Conservation (phyloP, 2,113 vertebrate species). For the Fulmarus glacialis region DNA sequence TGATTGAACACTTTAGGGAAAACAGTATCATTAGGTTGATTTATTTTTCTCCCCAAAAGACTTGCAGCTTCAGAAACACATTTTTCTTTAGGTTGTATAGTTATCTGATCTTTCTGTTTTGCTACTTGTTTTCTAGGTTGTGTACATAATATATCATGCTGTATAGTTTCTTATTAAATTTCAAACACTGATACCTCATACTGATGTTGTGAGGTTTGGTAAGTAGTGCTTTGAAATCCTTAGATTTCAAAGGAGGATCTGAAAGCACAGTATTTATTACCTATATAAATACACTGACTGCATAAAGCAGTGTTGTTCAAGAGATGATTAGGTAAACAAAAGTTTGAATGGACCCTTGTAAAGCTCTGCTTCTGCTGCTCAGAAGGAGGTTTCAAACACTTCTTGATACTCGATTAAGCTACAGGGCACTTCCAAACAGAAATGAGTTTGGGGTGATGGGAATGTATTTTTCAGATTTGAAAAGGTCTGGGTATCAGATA, state of each 20-base stretch:
- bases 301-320: not conserved
- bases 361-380: not conserved
- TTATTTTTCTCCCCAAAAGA: conserved; percentile 25
- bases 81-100: not conserved
- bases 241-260: not conserved
- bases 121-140: not conserved
- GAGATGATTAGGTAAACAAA: not conserved
- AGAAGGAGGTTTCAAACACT: not conserved
- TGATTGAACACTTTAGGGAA: not conserved
- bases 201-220: not conserved
- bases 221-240: not conserved
- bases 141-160: not conserved
- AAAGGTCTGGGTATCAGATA: not conserved
- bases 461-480: not conserved
- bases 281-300: not conserved
- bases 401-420: not conserved
- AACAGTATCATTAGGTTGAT: conserved; percentile 6
- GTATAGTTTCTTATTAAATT: not conserved
- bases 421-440: not conserved
- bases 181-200: not conserved
- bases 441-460: not conserved
- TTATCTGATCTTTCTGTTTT: not conserved
- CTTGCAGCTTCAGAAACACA: not conserved
- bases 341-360: not conserved
- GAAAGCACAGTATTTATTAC: not conserved